Percentiles rank a stretch among this genome's conserved stretches.
Evolutionary conservation across 2,113 vertebrate genomes (phyloP).

Genomic region (Acanthisitta chloris): DNA sequence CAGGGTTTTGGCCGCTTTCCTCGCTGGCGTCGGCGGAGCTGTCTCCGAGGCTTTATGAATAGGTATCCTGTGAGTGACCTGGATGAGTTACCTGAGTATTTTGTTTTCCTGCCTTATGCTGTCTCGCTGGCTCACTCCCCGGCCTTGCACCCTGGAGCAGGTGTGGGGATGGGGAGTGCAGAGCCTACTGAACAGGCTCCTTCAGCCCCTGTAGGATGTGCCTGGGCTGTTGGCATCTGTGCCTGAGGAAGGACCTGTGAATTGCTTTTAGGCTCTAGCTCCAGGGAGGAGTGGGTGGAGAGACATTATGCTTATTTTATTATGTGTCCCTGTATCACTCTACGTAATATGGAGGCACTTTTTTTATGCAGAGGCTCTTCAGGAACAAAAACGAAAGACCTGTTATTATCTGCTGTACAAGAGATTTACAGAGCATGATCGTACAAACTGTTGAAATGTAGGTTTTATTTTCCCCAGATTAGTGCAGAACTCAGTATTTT

Average conservation of each 20-base stretch:
- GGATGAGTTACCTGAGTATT: background rate
- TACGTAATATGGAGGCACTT: background rate
- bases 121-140: background rate
- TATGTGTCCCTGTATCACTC: background rate
- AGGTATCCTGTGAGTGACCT: background rate
- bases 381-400: background rate
- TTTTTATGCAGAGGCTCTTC: background rate
- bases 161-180: background rate
- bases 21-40: background rate
- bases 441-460: background rate
- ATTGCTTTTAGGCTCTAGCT: background rate
- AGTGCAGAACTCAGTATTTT: background rate
- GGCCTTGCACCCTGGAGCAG: background rate
- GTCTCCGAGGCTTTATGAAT: background rate
- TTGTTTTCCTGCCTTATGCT: background rate
- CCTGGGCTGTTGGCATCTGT: background rate
- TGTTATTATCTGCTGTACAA: background rate
- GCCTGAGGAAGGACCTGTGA: background rate
- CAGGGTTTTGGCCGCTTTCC: slow-evolving; percentile 56
- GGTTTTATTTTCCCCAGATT: background rate
- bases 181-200: fast-evolving
- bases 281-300: slow-evolving; percentile 1
- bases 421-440: background rate
- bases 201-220: background rate
- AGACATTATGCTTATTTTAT: background rate